A percentile compares a stretch with the other conserved stretches of the same genome.
These are phyloP conservation scores for Platyrinchus mystaceus DNA, from an alignment of 2,797 vertebrate genomes.

Conservation along the genomic window DNA sequence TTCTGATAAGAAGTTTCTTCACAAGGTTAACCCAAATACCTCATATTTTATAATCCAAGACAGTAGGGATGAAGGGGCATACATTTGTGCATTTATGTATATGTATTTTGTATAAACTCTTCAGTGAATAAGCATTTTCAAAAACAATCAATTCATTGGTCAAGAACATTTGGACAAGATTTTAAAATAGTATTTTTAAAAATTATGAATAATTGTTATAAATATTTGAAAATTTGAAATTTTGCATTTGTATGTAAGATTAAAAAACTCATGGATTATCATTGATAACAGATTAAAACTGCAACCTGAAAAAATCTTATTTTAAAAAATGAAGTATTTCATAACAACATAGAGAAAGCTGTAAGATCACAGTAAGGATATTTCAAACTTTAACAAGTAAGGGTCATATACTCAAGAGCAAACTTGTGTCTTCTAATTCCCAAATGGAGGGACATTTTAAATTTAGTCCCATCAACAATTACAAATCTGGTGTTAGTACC, in stretches of 20 bases:
- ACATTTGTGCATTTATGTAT: not conserved
- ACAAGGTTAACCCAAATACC: not conserved
- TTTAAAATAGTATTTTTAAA: not conserved
- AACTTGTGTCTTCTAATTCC: not conserved
- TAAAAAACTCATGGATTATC: not conserved
- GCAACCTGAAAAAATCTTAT: not conserved
- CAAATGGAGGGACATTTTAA: slow-evolving; percentile 34
- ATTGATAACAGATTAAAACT: not conserved
- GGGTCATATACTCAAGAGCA: not conserved
- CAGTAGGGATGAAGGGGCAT: not conserved
- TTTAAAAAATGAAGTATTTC: not conserved
- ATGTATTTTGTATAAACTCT: not conserved
- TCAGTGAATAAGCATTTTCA: not conserved
- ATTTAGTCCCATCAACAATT: slow-evolving; percentile 3
- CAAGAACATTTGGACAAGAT: not conserved
- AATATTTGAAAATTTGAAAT: not conserved
- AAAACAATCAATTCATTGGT: not conserved
- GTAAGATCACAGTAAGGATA: not conserved
- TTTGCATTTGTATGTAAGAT: not conserved
- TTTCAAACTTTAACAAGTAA: not conserved
- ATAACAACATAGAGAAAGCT: not conserved
- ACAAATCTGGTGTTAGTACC: slow-evolving; percentile 4
- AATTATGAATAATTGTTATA: not conserved
- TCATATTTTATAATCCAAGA: not conserved
- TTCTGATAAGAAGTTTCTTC: not conserved